A percentile compares a stretch with the other conserved stretches of the same genome.
These are phyloP conservation scores for Mobula birostris DNA, from an alignment of 2,113 vertebrate genomes.

Conservation along the genomic window DNA sequence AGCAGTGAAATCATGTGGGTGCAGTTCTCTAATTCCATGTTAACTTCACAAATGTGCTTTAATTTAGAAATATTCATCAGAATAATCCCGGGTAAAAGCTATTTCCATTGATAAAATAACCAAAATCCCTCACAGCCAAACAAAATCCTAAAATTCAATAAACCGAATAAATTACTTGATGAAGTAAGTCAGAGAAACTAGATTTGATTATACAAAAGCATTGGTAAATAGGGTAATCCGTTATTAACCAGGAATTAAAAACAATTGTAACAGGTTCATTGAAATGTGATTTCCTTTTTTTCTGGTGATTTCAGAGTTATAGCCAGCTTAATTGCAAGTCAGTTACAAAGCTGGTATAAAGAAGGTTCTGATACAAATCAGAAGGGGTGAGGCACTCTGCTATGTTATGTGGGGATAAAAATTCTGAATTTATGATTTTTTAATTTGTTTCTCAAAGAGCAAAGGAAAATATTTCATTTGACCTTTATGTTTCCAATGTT, in stretches of 20 bases:
- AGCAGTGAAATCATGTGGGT: neutral
- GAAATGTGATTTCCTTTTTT: neutral
- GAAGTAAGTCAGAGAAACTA: neutral
- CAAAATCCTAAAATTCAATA: neutral
- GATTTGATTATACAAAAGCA: neutral
- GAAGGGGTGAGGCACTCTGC: neutral
- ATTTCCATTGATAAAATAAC: neutral
- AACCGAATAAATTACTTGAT: neutral
- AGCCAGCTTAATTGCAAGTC: neutral
- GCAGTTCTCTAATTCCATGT: neutral
- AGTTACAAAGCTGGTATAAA: neutral
- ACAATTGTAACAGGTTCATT: neutral
- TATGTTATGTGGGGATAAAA: neutral
- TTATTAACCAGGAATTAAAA: neutral
- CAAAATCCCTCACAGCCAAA: neutral
- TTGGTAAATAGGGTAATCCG: neutral
- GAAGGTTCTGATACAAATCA: neutral
- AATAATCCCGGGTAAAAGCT: neutral
- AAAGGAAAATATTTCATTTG: neutral
- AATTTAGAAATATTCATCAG: neutral
- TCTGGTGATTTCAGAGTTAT: neutral
- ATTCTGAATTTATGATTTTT: neutral
- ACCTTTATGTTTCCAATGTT: neutral
- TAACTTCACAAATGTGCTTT: neutral
- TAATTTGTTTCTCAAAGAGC: neutral